Evolutionary conservation across 2,888 invertebrate species (phyloP), one percentile per base, ranked within the genome.

Genomic region (Tanypteryx hageni): DNA sequence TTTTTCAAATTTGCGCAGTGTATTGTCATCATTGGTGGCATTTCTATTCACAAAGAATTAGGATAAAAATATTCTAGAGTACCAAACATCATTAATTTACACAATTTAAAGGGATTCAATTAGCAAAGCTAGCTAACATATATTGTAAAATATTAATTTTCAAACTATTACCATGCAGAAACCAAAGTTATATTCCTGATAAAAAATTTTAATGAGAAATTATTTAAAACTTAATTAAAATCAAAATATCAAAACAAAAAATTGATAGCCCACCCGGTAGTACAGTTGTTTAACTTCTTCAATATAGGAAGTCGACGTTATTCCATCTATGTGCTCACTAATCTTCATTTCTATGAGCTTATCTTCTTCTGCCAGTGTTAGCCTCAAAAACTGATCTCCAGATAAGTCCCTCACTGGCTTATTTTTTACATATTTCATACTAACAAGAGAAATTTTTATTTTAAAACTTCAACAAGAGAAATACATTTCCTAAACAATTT

Each of bases 381-480:
- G 95, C 94, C 98, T 98, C 56, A 99, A 95, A 95, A 97, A 99
- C 95, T 99, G 98, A 94, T 99, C 99, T 0, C 97, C 98, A 0
- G 97, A 96, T 86, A 99, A 95, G 94, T 99, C 98, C 4, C 97
- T 96, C 0, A 99, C 98, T 0, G 99, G 99, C 94, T 99, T 99
- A 94, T 98, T 97, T 94, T 97, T 98, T 83, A 99, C 94, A 94
- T 99, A 99, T 94, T 99, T 99, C 96, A 98, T 96, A 64, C 97
- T 97, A 94, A 22, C 94, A 92, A 58, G 27, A 81, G 3, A 91
- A 83, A 81, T 68, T 57, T 81, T 14, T 10, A 92, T 22, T 61
- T 58, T 91, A 92, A 57, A n/a, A 82, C 16, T 2, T 76, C 27
- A 68, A 86, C 92, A 59, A 14, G 44, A 3, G 92, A 84, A n/a